Evolutionary conservation across 2,888 invertebrate species (phyloP).

Genomic region (Orgyia antiqua): DNA sequence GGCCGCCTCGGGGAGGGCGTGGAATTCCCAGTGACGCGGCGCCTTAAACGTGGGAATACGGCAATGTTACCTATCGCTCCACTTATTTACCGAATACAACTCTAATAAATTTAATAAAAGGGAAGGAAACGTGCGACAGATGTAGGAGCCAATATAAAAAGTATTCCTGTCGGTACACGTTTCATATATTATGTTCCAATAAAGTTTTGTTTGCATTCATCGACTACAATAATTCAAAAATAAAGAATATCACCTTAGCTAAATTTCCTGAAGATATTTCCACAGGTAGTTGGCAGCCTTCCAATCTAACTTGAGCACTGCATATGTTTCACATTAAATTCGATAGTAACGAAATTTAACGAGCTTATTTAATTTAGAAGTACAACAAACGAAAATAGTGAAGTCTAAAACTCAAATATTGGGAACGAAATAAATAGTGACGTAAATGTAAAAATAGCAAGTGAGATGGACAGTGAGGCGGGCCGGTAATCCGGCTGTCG

Average conservation of each 20-base stretch:
- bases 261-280: constrained; percentile 51
- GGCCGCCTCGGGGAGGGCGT: constrained; percentile 32
- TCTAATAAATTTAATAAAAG: constrained; percentile 68
- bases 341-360: constrained; percentile 48
- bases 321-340: constrained; percentile 52
- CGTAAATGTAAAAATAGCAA: constrained; percentile 37
- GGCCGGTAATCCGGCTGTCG: constrained; percentile 61
- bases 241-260: constrained; percentile 37
- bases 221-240: constrained; percentile 37
- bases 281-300: constrained; percentile 72
- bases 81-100: constrained; percentile 60
- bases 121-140: constrained; percentile 54
- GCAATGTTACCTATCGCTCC: constrained; percentile 51
- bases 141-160: constrained; percentile 35
- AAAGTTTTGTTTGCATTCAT: constrained; percentile 35
- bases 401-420: constrained; percentile 24
- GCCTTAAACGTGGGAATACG: constrained; percentile 36
- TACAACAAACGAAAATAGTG: constrained; percentile 34
- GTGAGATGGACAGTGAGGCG: constrained; percentile 43
- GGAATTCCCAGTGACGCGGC: constrained; percentile 57
- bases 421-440: constrained; percentile 27
- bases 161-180: constrained; percentile 6
- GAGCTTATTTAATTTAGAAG: constrained; percentile 15
- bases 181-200: constrained; percentile 24
- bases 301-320: constrained; percentile 59